Conservation (phyloP, 2,797 vertebrate genomes). For the Oophaga sylvatica region DNA sequence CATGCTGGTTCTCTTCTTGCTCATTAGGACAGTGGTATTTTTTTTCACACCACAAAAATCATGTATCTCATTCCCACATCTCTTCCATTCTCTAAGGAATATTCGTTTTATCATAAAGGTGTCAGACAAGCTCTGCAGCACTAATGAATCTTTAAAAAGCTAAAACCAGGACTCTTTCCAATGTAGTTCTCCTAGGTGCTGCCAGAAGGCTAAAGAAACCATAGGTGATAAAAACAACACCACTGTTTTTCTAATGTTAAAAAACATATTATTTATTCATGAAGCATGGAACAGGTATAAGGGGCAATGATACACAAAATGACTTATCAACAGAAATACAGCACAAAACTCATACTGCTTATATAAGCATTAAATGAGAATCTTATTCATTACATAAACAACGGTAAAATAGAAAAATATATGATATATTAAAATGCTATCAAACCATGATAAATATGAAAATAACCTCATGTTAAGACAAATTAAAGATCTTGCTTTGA, state of each 20-base stretch:
- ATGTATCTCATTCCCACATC: conserved; percentile 47
- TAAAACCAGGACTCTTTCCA: not conserved
- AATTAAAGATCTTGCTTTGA: too few relatives aligned
- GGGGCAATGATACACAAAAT: not conserved
- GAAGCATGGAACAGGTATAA: not conserved
- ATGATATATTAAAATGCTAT: not conserved
- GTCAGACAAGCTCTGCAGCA: not conserved
- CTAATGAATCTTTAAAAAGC: conserved; percentile 25
- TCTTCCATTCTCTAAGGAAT: conserved; percentile 37
- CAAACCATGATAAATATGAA: not conserved
- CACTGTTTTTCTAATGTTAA: not conserved
- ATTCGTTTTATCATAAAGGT: conserved; percentile 40
- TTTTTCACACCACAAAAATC: conserved; percentile 30
- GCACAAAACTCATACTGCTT: not conserved
- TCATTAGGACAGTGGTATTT: conserved; percentile 25
- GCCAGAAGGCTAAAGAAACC: not conserved
- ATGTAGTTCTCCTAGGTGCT: not conserved
- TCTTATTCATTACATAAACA: not conserved
- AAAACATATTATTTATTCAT: not conserved
- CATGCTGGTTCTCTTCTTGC: conserved; percentile 3
- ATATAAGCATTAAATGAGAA: not conserved
- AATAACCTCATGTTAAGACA: too few relatives aligned
- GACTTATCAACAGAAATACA: conserved; percentile 4
- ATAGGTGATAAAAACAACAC: not conserved
- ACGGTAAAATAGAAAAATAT: not conserved